These are phyloP conservation scores for Cerastis leucographa DNA, from an alignment of 2,888 invertebrate species.

Conservation along the genomic window DNA sequence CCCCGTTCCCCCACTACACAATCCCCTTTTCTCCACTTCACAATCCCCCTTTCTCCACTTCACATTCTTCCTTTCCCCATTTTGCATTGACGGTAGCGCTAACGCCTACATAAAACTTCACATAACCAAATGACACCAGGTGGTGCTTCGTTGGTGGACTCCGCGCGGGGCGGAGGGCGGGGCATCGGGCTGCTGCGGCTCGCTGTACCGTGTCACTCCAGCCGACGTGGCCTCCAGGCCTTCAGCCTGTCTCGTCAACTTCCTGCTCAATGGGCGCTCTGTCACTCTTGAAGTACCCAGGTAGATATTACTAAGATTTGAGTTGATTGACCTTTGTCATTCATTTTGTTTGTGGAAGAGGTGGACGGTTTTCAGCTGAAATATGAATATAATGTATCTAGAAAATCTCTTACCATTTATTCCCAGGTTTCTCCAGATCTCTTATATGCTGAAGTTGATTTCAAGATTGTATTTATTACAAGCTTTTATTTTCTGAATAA, in stretches of 20 bases:
- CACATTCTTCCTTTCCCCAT: not conserved
- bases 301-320: conserved; percentile 69
- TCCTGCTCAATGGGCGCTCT: conserved; percentile 98
- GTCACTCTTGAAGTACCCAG: conserved; percentile 97
- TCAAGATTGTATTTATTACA: not conserved
- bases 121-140: conserved; percentile 77
- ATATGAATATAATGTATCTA: not conserved
- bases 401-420: not conserved
- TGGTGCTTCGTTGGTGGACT: conserved; percentile 99
- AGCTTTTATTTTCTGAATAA: not conserved
- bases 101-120: not conserved
- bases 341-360: not conserved
- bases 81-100: not conserved
- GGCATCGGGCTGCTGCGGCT: conserved; percentile 95
- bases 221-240: conserved; percentile 99
- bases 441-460: not conserved
- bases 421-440: not conserved
- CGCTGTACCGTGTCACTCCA: conserved; percentile 97
- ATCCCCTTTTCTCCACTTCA: no score
- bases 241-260: conserved; percentile 99
- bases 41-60: not conserved
- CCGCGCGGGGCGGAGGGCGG: conserved; percentile 96
- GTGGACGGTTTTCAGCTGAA: not conserved
- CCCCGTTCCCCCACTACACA: no score
- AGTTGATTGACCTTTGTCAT: not conserved